Base-by-base conservation (phyloP, 1,140 invertebrate genomes). In the Drosophila subobscura region DNA sequence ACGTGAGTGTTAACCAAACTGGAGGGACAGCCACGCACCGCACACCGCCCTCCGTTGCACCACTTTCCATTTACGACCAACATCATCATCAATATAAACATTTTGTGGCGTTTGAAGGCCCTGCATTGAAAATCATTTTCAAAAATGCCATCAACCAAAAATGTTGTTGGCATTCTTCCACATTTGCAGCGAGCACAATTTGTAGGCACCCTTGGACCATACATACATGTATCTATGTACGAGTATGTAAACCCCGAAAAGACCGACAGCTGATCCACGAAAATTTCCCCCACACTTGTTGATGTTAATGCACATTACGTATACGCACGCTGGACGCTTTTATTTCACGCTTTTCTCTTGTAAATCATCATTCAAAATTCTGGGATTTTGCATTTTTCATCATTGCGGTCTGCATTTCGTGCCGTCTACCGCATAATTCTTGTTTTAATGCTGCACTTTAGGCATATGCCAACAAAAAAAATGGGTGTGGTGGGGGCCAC, bases 261-360 rank as follows among this genome's bases (percentile, higher is more conserved):
- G 6, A 25, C n/a, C 52, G 22, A 25, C 50, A 47, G 29, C 50
- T 41, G 29, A 55, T 55, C 52, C 33, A 27, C n/a, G n/a, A 29
- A 46, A 27, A 46, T 52, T 67, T n/a, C 45, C 53, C 25, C 63
- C 68, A 42, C 61, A 81, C 78, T 81, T 81, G 73, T 73, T 81
- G 79, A 72, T 80, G 72, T 46, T 65, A 58, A 63, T 80, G 68
- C 58, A 73, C 63, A 81, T 77, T 77, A 77, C 63, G 79, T 74
- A 81, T 83, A 81, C 78, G 78, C 73, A 77, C 46, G n/a, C 4
- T 64, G 66, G 27, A 37, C 20, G 47, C 20, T 54, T 54, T 59
- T 71, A 52, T 41, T 70, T 50, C 46, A 23, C 33, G 50, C 20
- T 64, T 57, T 63, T 63, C 20, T 20, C 16, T 1, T 20, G 1